Base-by-base conservation (phyloP, 2,888 invertebrate species). In the Ctena decussata region DNA sequence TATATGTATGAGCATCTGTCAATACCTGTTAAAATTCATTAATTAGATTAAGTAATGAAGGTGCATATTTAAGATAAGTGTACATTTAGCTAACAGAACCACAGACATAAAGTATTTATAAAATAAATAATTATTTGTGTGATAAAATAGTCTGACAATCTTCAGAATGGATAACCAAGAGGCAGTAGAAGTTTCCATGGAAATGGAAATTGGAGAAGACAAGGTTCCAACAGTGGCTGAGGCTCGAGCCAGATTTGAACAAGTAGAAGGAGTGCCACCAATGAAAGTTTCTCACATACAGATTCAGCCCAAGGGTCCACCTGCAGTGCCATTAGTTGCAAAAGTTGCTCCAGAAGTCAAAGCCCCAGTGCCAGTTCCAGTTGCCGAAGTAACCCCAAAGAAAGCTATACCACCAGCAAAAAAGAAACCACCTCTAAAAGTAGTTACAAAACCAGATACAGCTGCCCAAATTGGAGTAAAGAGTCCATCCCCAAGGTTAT, bases 231-330 rank as follows among this genome's bases (percentile, higher is more conserved):
- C 90, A 49, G 90, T 94, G 53, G 80, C 92, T 41, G 92, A 94
- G 77, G 93, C 93, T 35, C 90, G 91, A 74, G 90, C 85, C 60
- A 84, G 84, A 70, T 94, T 94, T 86, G 90, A 90, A 32, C 85
- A 87, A 24, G 90, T 89, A 53, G 76, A 84, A 46, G 77, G 39
- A 27, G 69, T 82, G n/a, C 85, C 89, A 69, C 35, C 30, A 21
- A 87, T 72, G 71, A 85, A 82, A 70, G 82, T 85, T 27, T 77
- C 88, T 0, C 85, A 82, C 77, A 57, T 86, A 21, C 84, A 89
- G 41, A 79, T 89, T 2, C 87, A 87, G 41, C 90, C 89, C 21
- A 75, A 72, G 1, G 84, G 74, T 27, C 87, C 85, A 81, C 77
- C 85, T 27, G 87, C 82, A 32, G 69, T 75, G 39, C 81, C 84